Percentiles rank a stretch among this genome's conserved stretches.
These are phyloP conservation scores for Pristiophorus japonicus DNA, from an alignment of 2,113 vertebrate genomes.

Conservation along the genomic window DNA sequence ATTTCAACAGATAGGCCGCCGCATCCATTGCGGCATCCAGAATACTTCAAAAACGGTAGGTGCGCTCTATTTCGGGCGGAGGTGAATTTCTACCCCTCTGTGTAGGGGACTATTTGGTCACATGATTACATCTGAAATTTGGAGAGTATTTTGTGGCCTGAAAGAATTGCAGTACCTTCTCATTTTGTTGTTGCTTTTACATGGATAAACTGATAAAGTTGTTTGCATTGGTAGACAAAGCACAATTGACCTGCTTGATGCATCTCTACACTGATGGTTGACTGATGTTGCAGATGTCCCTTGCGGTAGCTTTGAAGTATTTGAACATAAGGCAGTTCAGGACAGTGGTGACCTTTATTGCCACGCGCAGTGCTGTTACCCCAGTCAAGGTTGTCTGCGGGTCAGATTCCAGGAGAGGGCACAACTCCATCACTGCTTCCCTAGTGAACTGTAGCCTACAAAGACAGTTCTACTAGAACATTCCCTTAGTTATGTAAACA, in stretches of 20 bases:
- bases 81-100: too few relatives aligned
- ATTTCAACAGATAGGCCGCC: too few relatives aligned
- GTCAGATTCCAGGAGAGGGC: too few relatives aligned
- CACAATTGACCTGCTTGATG: neutral
- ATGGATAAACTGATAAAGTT: neutral
- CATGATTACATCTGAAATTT: neutral
- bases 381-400: too few relatives aligned
- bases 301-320: neutral
- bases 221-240: neutral
- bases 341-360: neutral
- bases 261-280: neutral
- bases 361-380: too few relatives aligned
- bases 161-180: neutral
- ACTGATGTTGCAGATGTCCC: neutral
- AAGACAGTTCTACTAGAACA: too few relatives aligned
- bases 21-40: too few relatives aligned
- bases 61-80: too few relatives aligned
- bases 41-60: too few relatives aligned
- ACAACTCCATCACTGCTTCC: too few relatives aligned
- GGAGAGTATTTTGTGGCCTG: neutral
- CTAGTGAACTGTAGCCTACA: too few relatives aligned
- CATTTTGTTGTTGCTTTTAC: neutral
- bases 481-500: too few relatives aligned
- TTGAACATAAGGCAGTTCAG: neutral
- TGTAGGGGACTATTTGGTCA: neutral